Evolutionary conservation across 2,888 invertebrate species (phyloP).

Genomic region (Drosophila subquinaria): DNA sequence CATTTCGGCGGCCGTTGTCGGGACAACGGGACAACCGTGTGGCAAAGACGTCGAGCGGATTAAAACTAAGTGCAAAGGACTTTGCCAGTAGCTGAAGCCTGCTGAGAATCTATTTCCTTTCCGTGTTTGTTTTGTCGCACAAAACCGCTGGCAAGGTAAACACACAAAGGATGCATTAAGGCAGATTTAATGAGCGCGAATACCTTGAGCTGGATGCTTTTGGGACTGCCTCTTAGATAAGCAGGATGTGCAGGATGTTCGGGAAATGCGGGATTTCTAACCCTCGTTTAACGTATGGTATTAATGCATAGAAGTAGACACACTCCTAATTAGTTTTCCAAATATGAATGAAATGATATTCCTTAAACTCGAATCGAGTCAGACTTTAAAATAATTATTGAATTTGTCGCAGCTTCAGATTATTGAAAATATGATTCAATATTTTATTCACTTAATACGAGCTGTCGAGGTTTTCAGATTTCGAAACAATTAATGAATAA

Average conservation of each 20-base stretch:
- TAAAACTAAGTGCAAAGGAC: constrained; percentile 66
- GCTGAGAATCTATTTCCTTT: constrained; percentile 40
- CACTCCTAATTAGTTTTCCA: constrained; percentile 34
- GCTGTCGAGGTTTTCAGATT: constrained; percentile 7
- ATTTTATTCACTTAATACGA: constrained; percentile 1
- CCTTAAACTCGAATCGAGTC: background rate
- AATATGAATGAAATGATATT: constrained; percentile 11
- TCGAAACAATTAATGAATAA: background rate
- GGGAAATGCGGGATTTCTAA: constrained; percentile 5
- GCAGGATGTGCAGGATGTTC: constrained; percentile 9
- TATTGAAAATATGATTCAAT: constrained; percentile 8
- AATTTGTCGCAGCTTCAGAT: background rate
- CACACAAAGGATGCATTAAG: constrained; percentile 49
- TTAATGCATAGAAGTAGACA: constrained; percentile 16
- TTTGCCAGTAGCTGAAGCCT: constrained; percentile 20
- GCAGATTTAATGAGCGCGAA: constrained; percentile 17
- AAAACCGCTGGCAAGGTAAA: constrained; percentile 50
- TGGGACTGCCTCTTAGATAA: constrained; percentile 39
- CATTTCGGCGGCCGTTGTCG: constrained; percentile 52
- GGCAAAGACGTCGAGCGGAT: constrained; percentile 57
- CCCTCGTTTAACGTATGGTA: background rate
- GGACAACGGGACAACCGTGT: constrained; percentile 19
- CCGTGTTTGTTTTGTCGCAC: constrained; percentile 46
- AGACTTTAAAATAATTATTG: constrained; percentile 18
- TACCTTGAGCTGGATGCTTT: background rate